Percentiles rank a stretch among this genome's conserved stretches.
Evolutionary conservation across 2,888 invertebrate species (phyloP).

Genomic region (Dasypolia templi): DNA sequence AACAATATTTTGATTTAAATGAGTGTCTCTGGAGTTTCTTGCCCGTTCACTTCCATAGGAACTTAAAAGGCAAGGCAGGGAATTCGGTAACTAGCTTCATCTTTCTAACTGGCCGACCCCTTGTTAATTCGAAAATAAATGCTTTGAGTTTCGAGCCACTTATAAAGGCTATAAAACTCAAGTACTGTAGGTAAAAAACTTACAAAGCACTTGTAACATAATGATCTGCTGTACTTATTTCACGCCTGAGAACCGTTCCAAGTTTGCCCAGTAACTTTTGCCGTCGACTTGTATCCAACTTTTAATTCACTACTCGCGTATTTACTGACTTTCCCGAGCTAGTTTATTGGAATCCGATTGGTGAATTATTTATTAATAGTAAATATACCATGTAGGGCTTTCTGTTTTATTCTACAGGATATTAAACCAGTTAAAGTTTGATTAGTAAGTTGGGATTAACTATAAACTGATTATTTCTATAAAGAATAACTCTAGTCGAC

Average conservation of each 20-base stretch:
- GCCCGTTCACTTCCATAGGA: background rate
- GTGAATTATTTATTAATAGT: slow-evolving; percentile 25
- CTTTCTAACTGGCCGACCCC: background rate
- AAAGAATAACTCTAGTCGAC: too few relatives aligned
- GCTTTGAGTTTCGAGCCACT: background rate
- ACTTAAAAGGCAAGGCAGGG: background rate
- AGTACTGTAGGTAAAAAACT: background rate
- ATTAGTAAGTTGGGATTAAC: background rate
- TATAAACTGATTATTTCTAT: too few relatives aligned
- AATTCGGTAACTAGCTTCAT: background rate
- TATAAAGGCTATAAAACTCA: background rate
- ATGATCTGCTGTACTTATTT: background rate
- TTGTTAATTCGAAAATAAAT: background rate
- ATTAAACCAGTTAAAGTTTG: slow-evolving; percentile 5
- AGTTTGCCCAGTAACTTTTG: slow-evolving; percentile 7
- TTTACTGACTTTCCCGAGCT: background rate
- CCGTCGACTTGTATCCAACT: slow-evolving; percentile 16
- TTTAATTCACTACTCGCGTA: slow-evolving; percentile 18
- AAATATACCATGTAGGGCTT: background rate
- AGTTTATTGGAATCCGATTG: slow-evolving; percentile 49
- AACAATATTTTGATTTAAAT: too few relatives aligned
- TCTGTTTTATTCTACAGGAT: slow-evolving; percentile 13
- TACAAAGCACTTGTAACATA: background rate
- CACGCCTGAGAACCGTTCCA: background rate
- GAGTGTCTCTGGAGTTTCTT: background rate